Base-by-base conservation (phyloP, 2,797 vertebrate species). In the Sciaenops ocellatus region DNA sequence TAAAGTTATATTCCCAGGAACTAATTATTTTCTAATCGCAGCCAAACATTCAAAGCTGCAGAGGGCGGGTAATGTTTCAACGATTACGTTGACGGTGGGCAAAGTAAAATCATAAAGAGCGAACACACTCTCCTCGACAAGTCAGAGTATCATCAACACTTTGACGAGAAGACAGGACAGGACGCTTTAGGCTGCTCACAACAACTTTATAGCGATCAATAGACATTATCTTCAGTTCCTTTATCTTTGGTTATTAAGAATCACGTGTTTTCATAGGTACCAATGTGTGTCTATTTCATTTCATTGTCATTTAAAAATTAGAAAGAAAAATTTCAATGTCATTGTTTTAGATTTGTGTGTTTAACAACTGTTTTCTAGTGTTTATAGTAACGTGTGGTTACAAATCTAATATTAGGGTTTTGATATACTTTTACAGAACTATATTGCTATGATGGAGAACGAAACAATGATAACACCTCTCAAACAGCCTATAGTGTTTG, bases 401-500 rank as follows among this genome's bases (percentile, higher is more conserved):
- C 38, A 15, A 24, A 17, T 46, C 13, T 50, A 1, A 30, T 34
- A 18, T 51, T 6, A 17, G 1, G 8, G 3, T 64, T 67, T 50
- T 75, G 1, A 6, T 26, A 4, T 46, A 11, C 17, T 47, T 71
- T 44, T 28, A 9, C 85, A 90, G 86, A 65, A 10, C 17, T 7
- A 1, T 34, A 0, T 20, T 61, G 28, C 34, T 52, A 11, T 63
- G 28, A 93, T 92, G 91, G 87, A 89, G 34, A 93, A 93, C 73
- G 1, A 73, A 6, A 82, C 90, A 0, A 3, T 6, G n/a, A 7
- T 41, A 0, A 42, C 24, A 24, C 85, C 92, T 70, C 87, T 92
- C 70, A 83, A 62, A 42, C 84, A 89, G 76, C 90, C 91, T 0
- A 85, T 94, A 0, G 78, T 87, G 64, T 94, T 94, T n/a, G 83